Conservation (phyloP, 1,140 invertebrate genomes). For the Temnothorax nylanderi region DNA sequence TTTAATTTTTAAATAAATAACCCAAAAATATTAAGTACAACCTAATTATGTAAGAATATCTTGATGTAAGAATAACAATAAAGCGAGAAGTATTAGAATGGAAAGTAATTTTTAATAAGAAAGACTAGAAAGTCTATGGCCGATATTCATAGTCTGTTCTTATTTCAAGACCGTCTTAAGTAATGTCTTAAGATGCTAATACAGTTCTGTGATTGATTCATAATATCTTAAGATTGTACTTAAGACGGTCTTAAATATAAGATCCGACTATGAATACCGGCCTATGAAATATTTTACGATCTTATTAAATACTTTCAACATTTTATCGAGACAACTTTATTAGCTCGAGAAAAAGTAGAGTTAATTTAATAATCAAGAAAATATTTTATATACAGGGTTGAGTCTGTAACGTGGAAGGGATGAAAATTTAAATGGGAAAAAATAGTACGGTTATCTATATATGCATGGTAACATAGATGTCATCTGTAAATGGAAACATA, state of each 20-base stretch:
- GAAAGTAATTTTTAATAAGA: not conserved
- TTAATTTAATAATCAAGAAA: not conserved
- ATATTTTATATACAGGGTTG: not conserved
- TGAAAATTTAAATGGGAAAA: not conserved
- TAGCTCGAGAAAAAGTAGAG: not conserved
- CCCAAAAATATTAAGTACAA: not conserved
- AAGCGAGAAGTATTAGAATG: not conserved
- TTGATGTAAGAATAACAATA: not conserved
- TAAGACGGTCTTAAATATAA: too few species aligned
- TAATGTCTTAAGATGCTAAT: too few species aligned
- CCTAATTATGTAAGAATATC: not conserved
- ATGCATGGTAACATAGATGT: not conserved
- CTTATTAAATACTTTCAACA: not conserved
- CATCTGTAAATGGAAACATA: slow-evolving; percentile 31
- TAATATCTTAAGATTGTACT: too few species aligned
- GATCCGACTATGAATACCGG: too few species aligned
- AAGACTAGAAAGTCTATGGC: not conserved
- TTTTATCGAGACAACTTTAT: not conserved
- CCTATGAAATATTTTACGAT: not conserved
- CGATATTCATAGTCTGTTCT: too few species aligned
- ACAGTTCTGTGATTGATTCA: too few species aligned
- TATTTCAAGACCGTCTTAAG: too few species aligned
- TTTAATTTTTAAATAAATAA: not conserved
- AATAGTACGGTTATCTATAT: slow-evolving; percentile 18
- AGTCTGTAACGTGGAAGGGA: not conserved